A percentile compares a stretch with the other conserved stretches of the same genome.
These are phyloP conservation scores for Chrysomela aeneicollis DNA, from an alignment of 2,888 invertebrate genomes.

Conservation along the genomic window DNA sequence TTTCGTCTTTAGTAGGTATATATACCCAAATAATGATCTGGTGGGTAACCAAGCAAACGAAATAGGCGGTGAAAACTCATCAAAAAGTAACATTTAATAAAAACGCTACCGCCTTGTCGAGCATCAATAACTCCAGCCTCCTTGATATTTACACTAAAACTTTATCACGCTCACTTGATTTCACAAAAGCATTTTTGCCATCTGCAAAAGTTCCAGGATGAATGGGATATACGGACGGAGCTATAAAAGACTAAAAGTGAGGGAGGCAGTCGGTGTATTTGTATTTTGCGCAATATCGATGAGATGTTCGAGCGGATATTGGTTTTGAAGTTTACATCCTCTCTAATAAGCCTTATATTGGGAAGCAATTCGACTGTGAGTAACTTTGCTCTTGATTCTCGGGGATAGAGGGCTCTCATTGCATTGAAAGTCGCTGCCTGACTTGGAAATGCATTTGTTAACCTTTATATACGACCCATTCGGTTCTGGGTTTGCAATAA, in stretches of 20 bases:
- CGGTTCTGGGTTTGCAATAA: not conserved
- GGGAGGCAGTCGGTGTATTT: conserved; percentile 44
- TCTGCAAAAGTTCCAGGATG: conserved; percentile 44
- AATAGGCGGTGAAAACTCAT: not conserved
- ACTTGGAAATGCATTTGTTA: not conserved
- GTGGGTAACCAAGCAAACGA: not conserved
- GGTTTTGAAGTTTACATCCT: conserved; percentile 56
- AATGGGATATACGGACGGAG: conserved; percentile 28
- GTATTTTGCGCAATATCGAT: conserved; percentile 50
- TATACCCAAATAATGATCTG: not conserved
- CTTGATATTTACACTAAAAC: conserved; percentile 52
- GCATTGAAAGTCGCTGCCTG: conserved; percentile 44
- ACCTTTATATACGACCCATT: not conserved
- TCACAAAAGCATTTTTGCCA: conserved; percentile 49
- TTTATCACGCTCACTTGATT: conserved; percentile 52
- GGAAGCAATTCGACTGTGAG: conserved; percentile 51
- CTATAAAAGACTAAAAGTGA: conserved; percentile 33
- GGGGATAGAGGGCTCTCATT: conserved; percentile 42
- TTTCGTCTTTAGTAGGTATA: no score
- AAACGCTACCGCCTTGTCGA: conserved; percentile 37
- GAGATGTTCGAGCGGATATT: conserved; percentile 50
- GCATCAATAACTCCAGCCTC: conserved; percentile 45
- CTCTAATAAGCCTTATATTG: conserved; percentile 57
- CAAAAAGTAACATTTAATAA: conserved; percentile 24
- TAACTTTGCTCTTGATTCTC: conserved; percentile 51